Evolutionary conservation across 2,888 invertebrate species (phyloP).

Genomic region (Hedychridium roseum): DNA sequence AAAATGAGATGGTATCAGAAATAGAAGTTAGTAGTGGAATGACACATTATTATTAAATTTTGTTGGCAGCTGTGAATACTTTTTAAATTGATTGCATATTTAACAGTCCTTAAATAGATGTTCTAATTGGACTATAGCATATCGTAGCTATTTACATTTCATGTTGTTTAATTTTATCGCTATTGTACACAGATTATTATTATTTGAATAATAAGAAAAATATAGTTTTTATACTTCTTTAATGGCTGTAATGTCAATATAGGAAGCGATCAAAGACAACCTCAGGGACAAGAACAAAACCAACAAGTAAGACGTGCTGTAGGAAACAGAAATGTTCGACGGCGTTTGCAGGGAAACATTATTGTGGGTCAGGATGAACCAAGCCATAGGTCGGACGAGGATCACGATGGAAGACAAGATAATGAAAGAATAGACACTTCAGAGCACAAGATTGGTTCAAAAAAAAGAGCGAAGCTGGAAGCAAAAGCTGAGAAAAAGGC

Average conservation of each 20-base stretch:
- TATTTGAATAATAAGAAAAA: neutral
- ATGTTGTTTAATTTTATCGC: neutral
- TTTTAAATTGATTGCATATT: too few species aligned
- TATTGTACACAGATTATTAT: neutral
- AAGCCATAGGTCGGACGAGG: conserved; percentile 47
- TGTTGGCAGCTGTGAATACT: too few species aligned
- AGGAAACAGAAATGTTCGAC: conserved; percentile 77
- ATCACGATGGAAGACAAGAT: conserved; percentile 62
- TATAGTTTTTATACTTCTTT: neutral
- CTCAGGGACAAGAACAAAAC: conserved; percentile 6
- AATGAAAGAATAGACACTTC: conserved; percentile 64
- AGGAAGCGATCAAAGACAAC: conserved; percentile 7
- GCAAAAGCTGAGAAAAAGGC: conserved; percentile 89
- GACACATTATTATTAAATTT: too few species aligned
- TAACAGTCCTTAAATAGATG: too few species aligned
- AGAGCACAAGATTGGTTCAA: conserved; percentile 89
- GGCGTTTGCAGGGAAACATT: conserved; percentile 71
- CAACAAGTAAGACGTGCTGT: conserved; percentile 70
- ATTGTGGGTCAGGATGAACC: conserved; percentile 55
- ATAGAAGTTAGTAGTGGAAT: too few species aligned
- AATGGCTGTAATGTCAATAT: neutral
- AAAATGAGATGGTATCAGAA: too few species aligned
- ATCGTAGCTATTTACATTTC: neutral
- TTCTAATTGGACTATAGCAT: too few species aligned
- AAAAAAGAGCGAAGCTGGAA: conserved; percentile 93